Percentiles rank a stretch among this genome's conserved stretches.
Evolutionary conservation across 2,113 vertebrate genomes (phyloP).

Genomic region (Fregata magnificens): DNA sequence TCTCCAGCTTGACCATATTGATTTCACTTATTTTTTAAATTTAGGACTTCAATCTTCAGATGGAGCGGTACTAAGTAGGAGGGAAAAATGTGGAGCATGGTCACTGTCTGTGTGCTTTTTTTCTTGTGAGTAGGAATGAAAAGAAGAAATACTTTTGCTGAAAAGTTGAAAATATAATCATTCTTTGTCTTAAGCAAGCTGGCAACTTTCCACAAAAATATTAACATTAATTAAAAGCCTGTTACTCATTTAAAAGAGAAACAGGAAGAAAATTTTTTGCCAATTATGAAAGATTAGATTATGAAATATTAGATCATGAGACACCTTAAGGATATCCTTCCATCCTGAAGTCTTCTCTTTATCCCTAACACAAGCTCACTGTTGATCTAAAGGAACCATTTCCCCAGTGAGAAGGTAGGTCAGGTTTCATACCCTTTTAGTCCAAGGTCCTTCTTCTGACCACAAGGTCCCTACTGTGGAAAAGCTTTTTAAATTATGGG

Average conservation of each 20-base stretch:
- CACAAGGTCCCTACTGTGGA: background rate
- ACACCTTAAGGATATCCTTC: background rate
- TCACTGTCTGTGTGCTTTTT: background rate
- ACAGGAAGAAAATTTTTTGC: background rate
- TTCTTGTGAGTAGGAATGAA: background rate
- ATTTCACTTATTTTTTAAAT: background rate
- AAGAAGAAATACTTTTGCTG: background rate
- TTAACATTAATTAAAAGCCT: background rate
- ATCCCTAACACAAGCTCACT: background rate
- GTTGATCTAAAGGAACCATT: background rate
- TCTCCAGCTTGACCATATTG: background rate
- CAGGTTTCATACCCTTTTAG: background rate
- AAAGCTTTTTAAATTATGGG: constrained; percentile 3
- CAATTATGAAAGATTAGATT: background rate
- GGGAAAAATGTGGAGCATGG: background rate
- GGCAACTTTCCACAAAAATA: background rate
- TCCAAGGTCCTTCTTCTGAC: background rate
- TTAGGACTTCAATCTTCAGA: background rate
- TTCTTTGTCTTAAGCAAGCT: background rate
- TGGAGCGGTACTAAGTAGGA: background rate
- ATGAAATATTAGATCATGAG: background rate
- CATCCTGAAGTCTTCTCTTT: background rate
- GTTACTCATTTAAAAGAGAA: background rate
- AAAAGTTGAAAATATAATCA: background rate
- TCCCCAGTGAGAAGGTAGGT: background rate